Percentiles rank a stretch among this genome's conserved stretches.
Evolutionary conservation across 2,113 vertebrate genomes (phyloP).

Genomic region (Cricetomys ansorgei): DNA sequence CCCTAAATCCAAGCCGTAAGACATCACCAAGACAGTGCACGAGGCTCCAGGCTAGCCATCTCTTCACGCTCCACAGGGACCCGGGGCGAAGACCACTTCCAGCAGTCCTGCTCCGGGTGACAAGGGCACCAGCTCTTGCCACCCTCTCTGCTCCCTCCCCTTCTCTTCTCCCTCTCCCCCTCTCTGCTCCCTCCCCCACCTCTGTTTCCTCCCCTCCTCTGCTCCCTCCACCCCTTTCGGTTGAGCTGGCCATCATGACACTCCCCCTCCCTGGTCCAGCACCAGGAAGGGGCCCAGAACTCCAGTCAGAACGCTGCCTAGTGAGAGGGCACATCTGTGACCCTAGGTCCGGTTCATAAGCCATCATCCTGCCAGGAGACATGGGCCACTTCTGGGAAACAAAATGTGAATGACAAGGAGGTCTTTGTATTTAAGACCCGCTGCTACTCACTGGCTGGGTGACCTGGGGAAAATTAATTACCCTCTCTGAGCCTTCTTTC

Average conservation of each 20-base stretch:
- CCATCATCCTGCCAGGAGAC: background rate
- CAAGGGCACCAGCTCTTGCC: background rate
- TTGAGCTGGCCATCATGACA: too few species aligned
- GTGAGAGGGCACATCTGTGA: background rate
- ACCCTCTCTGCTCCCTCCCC: too few species aligned
- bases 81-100: background rate
- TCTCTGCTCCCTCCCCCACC: too few species aligned
- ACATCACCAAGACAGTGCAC: background rate
- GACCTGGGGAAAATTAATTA: background rate
- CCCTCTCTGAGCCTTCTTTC: slow-evolving; percentile 16
- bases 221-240: too few species aligned
- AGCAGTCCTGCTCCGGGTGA: background rate
- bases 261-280: too few species aligned
- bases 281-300: background rate
- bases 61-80: fast-evolving
- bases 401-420: background rate
- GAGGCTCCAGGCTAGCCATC: background rate
- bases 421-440: background rate
- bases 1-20: background rate
- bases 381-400: background rate
- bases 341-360: background rate
- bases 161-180: too few species aligned
- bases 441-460: background rate
- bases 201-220: too few species aligned
- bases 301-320: background rate